Evolutionary conservation across 2,888 invertebrate species (phyloP), one percentile per base, ranked within the genome.

Genomic region (Kryphioiulus occultus): DNA sequence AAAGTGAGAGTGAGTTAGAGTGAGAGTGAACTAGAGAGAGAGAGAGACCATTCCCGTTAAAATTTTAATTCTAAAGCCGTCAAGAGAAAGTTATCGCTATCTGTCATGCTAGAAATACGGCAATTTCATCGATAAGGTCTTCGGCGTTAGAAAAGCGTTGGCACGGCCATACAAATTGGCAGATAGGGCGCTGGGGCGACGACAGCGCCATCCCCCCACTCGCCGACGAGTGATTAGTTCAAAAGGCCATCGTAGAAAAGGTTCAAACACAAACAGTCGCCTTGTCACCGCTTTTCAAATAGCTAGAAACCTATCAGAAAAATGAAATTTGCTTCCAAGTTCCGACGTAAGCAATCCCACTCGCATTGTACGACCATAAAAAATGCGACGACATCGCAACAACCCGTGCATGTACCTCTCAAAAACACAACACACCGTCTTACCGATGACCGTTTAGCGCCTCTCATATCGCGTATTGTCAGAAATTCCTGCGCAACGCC

Each of bases 81-180:
- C 87, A 82, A 83, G 86, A 87, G 82, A 87, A 87, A 87, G 83
- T 87, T 87, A 87, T 87, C 87, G 87, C 87, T 87, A 87, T 87
- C 87, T 87, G 87, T 82, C 87, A 87, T 87, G 87, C 87, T 87
- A 87, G 87, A 87, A 87, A 87, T 87, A 82, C 87, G 87, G 39
- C 87, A 87, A 87, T 87, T 87, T 83, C 87, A 85, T 85, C 86
- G 86, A 85, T 85, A 85, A 85, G 86, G 86, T 85, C 86, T 85
- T 22, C 26, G 35, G n/a, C 15, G 32, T 83, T 39, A 83, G 19
- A 83, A 32, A 83, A 35, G 83, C 35, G 17, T 17, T 10, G 85
- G 35, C n/a, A 84, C 85, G 35, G 32, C 42, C 42, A n/a, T 84
- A 84, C 35, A 84, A 84, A 68, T 68, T 68, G 68, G 68, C 68